Evolutionary conservation across 2,888 invertebrate genomes (phyloP), one percentile per base, ranked within the genome.

Genomic region (Formica aserva): DNA sequence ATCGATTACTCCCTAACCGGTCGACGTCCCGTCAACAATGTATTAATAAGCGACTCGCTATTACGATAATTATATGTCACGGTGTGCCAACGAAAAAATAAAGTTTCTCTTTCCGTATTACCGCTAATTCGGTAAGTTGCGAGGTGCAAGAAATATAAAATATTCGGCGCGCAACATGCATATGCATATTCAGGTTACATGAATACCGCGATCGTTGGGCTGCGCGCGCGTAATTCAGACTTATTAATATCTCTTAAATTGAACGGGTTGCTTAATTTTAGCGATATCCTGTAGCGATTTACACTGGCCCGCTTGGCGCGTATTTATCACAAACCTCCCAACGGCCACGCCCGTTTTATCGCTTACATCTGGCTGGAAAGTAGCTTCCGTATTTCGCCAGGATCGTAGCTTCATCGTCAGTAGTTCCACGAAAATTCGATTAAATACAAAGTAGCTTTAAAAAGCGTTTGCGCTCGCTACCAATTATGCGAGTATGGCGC

Each of bases 281-380:
- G 69, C 60, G 69, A 60, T 78, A 78, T 78, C 78, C 69, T 69
- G 32, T 45, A 60, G 45, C 71, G 78, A 80, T 62, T 80, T 80
- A 71, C 78, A 60, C 60, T 52, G 52, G 57, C 71, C 60, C 71
- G 60, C 71, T 35, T 22, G 35, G 60, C 35, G 69, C 57, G 71
- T 71, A 80, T 80, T 80, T 80, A 80, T 80, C 78, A 60, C 71
- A 32, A 18, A 5, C 45, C 13, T 5, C 18, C 45, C 15, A 45
- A 22, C 41, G 77, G 13, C 78, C 78, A 80, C 78, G 78, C 78
- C 69, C 89, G 86, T 85, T 87, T 89, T 88, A 89, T 85, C 90
- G 87, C 52, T 52, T 52, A 71, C 86, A 13, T 15, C 1, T 52
- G 48, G 52, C n/a, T 4, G 13, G 3, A 32, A 18, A 71, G 41